These are phyloP conservation scores for Agonopterix alstromeriana DNA, from an alignment of 2,888 invertebrate genomes.

Conservation along the genomic window DNA sequence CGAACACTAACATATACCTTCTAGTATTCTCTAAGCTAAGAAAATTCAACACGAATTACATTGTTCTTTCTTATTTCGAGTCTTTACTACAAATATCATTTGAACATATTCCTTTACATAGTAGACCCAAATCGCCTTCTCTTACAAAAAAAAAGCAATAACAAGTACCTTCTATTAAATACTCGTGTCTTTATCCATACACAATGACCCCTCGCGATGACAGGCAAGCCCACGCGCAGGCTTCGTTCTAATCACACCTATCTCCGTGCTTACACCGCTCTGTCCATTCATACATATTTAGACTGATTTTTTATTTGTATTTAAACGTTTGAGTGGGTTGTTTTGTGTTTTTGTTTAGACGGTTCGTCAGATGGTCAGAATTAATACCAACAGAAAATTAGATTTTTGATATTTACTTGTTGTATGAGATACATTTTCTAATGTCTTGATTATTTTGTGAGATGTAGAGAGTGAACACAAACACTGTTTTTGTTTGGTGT, in stretches of 20 bases:
- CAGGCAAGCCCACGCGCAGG: conserved; percentile 66
- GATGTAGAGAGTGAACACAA: too few species aligned
- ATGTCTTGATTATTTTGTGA: too few species aligned
- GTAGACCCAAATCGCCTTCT: too few species aligned
- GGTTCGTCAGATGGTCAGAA: conserved; percentile 16
- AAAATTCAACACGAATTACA: too few species aligned
- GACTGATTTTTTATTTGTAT: conserved; percentile 45
- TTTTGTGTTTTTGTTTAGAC: conserved; percentile 46
- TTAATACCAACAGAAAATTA: neutral
- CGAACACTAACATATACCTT: too few species aligned
- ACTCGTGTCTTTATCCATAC: conserved; percentile 33
- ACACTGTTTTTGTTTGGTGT: too few species aligned
- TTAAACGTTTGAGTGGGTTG: conserved; percentile 56
- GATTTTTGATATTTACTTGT: neutral
- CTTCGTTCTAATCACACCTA: conserved; percentile 66
- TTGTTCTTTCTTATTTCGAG: too few species aligned
- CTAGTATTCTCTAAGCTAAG: too few species aligned
- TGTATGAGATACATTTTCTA: too few species aligned
- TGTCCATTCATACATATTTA: conserved; percentile 65
- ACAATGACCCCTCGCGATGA: conserved; percentile 68
- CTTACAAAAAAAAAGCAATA: neutral
- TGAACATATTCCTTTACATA: too few species aligned
- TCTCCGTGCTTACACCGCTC: conserved; percentile 23
- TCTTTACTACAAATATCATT: too few species aligned
- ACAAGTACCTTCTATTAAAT: conserved; percentile 34